Evolutionary conservation across 1,140 invertebrate genomes (phyloP).

Genomic region (Heliconius himera): DNA sequence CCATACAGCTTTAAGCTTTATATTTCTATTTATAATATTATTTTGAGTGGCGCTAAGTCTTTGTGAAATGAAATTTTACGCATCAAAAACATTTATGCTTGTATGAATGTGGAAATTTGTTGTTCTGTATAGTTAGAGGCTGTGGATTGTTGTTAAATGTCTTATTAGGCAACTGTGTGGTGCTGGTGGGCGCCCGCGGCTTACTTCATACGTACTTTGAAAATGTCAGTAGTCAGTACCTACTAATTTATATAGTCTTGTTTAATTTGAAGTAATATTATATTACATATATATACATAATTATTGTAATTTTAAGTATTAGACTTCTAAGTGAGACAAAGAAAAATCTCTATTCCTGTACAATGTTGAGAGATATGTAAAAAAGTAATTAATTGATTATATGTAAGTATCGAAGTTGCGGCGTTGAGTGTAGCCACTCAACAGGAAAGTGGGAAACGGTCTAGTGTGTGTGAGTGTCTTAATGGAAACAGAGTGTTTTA

Average conservation of each 20-base stretch:
- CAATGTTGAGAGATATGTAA: not conserved
- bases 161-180: constrained; percentile 4
- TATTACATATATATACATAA: no score
- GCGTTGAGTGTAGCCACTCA: no score
- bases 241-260: not conserved
- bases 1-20: not conserved
- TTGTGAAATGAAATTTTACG: constrained; percentile 37
- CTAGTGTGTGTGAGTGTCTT: no score
- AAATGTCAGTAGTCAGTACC: not conserved
- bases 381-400: not conserved
- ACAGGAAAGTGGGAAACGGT: no score
- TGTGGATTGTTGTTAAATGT: constrained; percentile 16
- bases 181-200: not conserved
- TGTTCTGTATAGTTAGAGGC: not conserved
- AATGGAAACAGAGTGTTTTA: no score
- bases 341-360: no score
- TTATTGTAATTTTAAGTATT: no score
- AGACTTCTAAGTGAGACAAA: no score
- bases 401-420: no score
- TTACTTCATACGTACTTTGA: not conserved
- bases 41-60: constrained; percentile 34
- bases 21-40: not conserved
- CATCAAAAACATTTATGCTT: constrained; percentile 37
- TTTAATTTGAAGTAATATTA: not conserved
- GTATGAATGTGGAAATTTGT: constrained; percentile 31